These are phyloP conservation scores for Diplosoma virens DNA, from an alignment of 23 tunicate species.

Conservation along the genomic window DNA sequence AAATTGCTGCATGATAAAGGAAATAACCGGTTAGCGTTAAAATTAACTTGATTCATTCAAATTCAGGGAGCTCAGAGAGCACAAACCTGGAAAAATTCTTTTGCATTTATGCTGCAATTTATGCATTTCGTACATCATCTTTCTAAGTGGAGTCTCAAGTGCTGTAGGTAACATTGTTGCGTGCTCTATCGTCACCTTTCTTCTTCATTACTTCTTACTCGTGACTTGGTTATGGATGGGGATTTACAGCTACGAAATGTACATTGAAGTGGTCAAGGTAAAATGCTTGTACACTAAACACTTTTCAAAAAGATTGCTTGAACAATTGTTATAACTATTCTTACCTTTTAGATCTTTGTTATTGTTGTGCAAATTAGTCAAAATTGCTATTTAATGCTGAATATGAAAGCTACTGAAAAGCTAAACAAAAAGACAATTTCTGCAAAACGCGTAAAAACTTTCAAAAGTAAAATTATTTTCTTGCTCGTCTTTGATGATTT, in stretches of 20 bases:
- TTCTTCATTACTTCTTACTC: conserved; percentile 46
- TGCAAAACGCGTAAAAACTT: no score
- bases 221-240: conserved; percentile 54
- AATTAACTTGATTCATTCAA: no score
- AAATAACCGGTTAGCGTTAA: neutral
- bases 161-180: conserved; percentile 13
- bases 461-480: no score
- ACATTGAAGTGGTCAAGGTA: conserved; percentile 45
- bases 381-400: no score
- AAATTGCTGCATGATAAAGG: no score
- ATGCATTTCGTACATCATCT: conserved; percentile 23
- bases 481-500: no score
- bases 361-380: no score
- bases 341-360: neutral
- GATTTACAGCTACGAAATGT: conserved; percentile 34
- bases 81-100: conserved; percentile 32
- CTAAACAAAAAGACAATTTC: no score
- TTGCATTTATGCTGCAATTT: conserved; percentile 36
- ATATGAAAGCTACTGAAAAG: no score
- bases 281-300: neutral
- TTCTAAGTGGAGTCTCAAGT: conserved; percentile 28
- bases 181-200: conserved; percentile 21
- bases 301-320: neutral
- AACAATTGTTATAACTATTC: neutral
- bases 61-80: conserved; percentile 42